phyloP scores from a whole-genome alignment of 1,140 invertebrate species.

The Stegodyphus mimosarum region DNA sequence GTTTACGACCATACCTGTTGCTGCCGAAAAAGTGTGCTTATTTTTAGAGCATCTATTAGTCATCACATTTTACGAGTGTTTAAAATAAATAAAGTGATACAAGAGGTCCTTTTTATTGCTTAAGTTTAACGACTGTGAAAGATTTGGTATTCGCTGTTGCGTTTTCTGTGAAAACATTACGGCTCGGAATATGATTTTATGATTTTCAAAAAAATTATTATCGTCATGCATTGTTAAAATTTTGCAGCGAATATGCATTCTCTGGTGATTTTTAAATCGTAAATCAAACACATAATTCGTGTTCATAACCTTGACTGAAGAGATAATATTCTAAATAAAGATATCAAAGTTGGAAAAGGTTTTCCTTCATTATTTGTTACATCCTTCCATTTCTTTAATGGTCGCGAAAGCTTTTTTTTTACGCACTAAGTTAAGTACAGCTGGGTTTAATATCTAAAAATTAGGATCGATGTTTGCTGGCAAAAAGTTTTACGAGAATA shows the following conservation, averaged over 20 bases:
- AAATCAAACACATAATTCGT: neutral
- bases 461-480: too few relatives aligned
- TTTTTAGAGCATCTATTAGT: conserved; percentile 49
- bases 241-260: too few relatives aligned
- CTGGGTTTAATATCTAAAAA: too few relatives aligned
- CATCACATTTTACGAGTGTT: conserved; percentile 40
- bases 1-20: conserved; percentile 14
- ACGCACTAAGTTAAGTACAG: too few relatives aligned
- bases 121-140: conserved; percentile 27
- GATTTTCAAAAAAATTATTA: neutral
- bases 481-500: too few relatives aligned
- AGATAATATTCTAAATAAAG: too few relatives aligned
- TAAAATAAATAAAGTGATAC: conserved; percentile 28
- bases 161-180: neutral
- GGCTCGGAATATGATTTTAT: neutral
- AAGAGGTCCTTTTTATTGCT: neutral
- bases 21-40: conserved; percentile 23
- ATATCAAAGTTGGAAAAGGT: too few relatives aligned
- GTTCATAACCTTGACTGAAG: too few relatives aligned
- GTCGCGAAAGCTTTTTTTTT: too few relatives aligned
- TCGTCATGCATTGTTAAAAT: neutral
- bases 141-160: neutral
- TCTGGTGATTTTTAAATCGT: neutral
- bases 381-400: too few relatives aligned
- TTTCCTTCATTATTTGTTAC: too few relatives aligned